Base-by-base conservation (phyloP, 30 jellyfish, hydroid and myxozoan species). In the Mastigias papua region DNA sequence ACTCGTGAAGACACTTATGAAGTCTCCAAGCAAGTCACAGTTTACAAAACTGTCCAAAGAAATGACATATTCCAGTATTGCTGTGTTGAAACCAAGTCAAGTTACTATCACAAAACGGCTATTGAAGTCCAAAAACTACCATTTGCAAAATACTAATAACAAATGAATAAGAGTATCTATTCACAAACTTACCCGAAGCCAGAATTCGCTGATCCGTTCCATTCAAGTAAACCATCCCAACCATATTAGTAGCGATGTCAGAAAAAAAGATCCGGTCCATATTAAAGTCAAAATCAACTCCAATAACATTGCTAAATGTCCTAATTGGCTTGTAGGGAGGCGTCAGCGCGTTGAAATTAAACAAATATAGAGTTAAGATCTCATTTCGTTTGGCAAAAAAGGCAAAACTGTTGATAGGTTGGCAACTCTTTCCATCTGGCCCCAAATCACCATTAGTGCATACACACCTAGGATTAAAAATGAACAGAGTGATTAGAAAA, bases 361-460 rank as follows among this genome's bases (percentile, higher is more conserved):
- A 93, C 26, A 95, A 84, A 76, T 90, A 96, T 7, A 95, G 78
- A 1, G 95, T 84, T 19, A 90, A 91, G 62, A 95, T 95, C 61
- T 90, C 99, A 50, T 95, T 86, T 8, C 99, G 87, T 34, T 95
- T 95, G 0, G 99, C 99, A 82, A 90, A 95, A 78, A 95, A 77
- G 7, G 88, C 72, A 62, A 89, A 95, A 57, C 86, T 89, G 58
- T 51, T 48, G 28, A 78, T 91, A 0, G 90, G 93, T 19, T 26
- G 49, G 84, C 99, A 95, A 26, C 83, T 30, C 65, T 46, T 82
- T 57, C 82, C 84, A 79, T 95, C 93, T 11, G 33, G 60, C 26
- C 81, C 92, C 22, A 95, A 64, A 48, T 80, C 79, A 21, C 99
- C 99, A 60, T 90, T 69, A 17, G 99, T 85, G 57, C 99, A 95